A percentile compares a stretch with the other conserved stretches of the same genome.
These are phyloP conservation scores for Eupithecia abbreviata DNA, from an alignment of 2,888 invertebrate species.

Conservation along the genomic window DNA sequence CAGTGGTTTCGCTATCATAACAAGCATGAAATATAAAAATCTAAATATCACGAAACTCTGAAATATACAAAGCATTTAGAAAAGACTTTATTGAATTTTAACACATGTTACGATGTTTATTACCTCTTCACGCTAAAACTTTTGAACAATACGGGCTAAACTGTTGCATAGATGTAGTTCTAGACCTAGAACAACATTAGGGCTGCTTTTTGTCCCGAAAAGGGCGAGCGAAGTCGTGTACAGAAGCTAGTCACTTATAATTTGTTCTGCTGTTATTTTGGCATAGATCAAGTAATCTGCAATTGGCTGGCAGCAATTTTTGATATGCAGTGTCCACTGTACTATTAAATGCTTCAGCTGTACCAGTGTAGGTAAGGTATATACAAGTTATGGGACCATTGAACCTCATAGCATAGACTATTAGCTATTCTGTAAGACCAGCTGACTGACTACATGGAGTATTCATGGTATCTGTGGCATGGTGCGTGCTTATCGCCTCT, in stretches of 20 bases:
- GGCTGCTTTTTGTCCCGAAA: no score
- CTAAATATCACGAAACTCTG: no score
- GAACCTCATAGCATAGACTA: neutral
- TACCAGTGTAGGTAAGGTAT: neutral
- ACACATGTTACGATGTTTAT: no score
- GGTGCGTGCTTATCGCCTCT: conserved; percentile 13
- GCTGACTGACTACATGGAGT: conserved; percentile 3
- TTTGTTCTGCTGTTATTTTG: neutral
- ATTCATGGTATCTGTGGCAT: conserved; percentile 7
- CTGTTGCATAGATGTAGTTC: no score
- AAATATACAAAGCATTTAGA: no score
- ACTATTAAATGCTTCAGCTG: neutral
- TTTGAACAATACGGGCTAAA: no score
- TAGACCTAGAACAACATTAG: no score
- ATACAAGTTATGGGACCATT: neutral
- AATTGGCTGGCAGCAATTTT: neutral
- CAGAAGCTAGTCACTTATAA: neutral
- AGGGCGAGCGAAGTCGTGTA: no score
- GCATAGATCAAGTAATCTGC: neutral
- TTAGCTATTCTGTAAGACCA: neutral
- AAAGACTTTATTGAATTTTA: no score
- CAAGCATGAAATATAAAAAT: neutral
- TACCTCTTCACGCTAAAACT: no score
- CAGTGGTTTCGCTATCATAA: neutral
- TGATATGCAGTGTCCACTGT: neutral